Evolutionary conservation across 2,888 invertebrate genomes (phyloP).

Genomic region (Ischnus inquisitorius): DNA sequence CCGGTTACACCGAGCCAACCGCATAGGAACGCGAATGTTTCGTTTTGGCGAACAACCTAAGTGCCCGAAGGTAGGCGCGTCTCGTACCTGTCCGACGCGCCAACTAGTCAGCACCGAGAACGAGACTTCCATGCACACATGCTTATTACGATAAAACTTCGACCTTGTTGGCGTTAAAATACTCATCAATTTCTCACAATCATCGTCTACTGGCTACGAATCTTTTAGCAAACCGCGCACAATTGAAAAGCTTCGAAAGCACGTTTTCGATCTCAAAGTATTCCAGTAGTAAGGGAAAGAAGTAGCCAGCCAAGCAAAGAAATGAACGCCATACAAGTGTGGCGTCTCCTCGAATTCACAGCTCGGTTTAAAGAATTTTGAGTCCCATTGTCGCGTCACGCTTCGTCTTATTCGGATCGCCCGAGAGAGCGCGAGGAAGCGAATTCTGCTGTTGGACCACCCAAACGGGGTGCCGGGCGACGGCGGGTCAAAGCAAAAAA

Average conservation of each 20-base stretch:
- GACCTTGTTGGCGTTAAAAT: constrained; percentile 10
- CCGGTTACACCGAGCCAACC: constrained; percentile 16
- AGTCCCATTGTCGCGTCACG: constrained; percentile 65
- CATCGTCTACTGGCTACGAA: not conserved
- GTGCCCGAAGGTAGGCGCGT: constrained; percentile 27
- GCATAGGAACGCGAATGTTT: constrained; percentile 21
- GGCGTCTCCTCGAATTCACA: constrained; percentile 59
- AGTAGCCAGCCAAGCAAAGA: constrained; percentile 52
- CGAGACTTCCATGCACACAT: constrained; percentile 19
- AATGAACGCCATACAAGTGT: not conserved
- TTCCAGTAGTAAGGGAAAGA: constrained; percentile 49
- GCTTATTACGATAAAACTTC: constrained; percentile 1
- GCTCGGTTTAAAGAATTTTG: constrained; percentile 54
- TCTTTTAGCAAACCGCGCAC: not conserved
- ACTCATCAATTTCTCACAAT: constrained; percentile 1
- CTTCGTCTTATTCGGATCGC: constrained; percentile 57
- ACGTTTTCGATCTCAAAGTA: not conserved
- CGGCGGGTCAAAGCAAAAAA: constrained; percentile 68
- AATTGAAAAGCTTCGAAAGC: not conserved
- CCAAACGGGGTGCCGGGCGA: constrained; percentile 68
- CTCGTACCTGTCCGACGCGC: constrained; percentile 15
- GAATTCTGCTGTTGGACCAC: constrained; percentile 62
- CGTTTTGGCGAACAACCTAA: constrained; percentile 28
- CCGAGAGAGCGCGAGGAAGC: not conserved
- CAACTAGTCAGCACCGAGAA: constrained; percentile 32